These are phyloP conservation scores for Enteromius trimaculatus DNA, from an alignment of 2,797 vertebrate genomes.

Conservation along the genomic window DNA sequence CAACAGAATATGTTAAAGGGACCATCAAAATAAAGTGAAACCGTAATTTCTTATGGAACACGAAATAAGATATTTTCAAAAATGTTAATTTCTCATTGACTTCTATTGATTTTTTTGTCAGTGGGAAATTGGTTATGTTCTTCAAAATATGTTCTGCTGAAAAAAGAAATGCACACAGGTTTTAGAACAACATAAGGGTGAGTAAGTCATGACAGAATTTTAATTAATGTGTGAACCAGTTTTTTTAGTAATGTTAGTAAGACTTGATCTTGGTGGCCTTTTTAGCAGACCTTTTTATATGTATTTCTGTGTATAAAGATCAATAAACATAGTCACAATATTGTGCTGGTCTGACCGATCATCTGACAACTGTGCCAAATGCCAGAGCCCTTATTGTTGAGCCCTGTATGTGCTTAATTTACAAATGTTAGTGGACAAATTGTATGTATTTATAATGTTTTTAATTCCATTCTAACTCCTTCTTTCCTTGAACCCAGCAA, in stretches of 20 bases:
- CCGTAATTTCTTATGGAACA: not conserved
- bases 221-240: not conserved
- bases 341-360: not conserved
- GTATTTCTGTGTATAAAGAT: not conserved
- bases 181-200: not conserved
- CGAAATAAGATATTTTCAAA: not conserved
- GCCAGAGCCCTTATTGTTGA: conserved; percentile 2
- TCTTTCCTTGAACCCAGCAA: conserved; percentile 21
- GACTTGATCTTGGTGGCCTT: not conserved
- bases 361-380: not conserved
- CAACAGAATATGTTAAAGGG: too few species aligned
- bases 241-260: not conserved
- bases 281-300: not conserved
- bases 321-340: not conserved
- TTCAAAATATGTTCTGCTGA: not conserved
- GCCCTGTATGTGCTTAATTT: not conserved
- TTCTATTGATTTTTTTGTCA: not conserved
- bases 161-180: not conserved
- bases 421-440: conserved; percentile 3
- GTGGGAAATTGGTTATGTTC: not conserved
- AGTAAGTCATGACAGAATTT: not conserved
- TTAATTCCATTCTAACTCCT: conserved; percentile 16
- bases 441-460: conserved; percentile 32
- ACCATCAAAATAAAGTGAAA: too few species aligned
- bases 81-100: not conserved